Percentiles rank a stretch among this genome's conserved stretches.
These are phyloP conservation scores for Neodiprion virginianus DNA, from an alignment of 1,140 invertebrate species.

Conservation along the genomic window DNA sequence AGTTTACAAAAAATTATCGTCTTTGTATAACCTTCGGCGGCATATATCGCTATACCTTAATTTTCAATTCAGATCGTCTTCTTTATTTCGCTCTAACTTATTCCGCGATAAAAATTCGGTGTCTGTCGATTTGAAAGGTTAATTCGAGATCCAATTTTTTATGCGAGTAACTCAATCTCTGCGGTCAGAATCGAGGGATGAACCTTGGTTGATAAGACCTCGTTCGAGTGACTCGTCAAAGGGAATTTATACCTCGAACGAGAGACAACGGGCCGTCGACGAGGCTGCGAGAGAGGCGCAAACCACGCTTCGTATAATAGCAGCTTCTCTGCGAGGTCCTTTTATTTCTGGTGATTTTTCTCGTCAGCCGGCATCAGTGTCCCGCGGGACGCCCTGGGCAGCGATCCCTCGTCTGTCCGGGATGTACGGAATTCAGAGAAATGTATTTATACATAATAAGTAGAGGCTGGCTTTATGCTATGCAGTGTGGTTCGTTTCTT, in stretches of 20 bases:
- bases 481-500: conserved; percentile 7
- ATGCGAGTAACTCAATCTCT: too few relatives aligned
- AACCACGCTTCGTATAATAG: conserved; percentile 46
- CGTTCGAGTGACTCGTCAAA: neutral
- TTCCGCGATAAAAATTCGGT: too few relatives aligned
- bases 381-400: conserved; percentile 45
- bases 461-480: conserved; percentile 32
- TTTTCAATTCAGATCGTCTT: neutral
- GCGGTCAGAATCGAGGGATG: too few relatives aligned
- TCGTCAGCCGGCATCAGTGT: conserved; percentile 40
- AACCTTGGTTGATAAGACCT: too few relatives aligned
- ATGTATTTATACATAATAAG: conserved; percentile 47
- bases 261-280: neutral
- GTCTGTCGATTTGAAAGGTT: too few relatives aligned
- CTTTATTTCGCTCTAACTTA: too few relatives aligned
- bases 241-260: neutral
- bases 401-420: conserved; percentile 33
- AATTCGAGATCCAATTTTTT: too few relatives aligned
- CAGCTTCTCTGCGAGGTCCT: conserved; percentile 35
- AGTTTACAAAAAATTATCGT: neutral
- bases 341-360: conserved; percentile 48
- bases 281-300: neutral
- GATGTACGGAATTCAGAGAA: conserved; percentile 38
- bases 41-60: neutral
- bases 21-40: neutral